These are phyloP conservation scores for Eunapius fragilis DNA, from an alignment of 37 sponge, comb jelly and placozoan genomes.

Conservation along the genomic window DNA sequence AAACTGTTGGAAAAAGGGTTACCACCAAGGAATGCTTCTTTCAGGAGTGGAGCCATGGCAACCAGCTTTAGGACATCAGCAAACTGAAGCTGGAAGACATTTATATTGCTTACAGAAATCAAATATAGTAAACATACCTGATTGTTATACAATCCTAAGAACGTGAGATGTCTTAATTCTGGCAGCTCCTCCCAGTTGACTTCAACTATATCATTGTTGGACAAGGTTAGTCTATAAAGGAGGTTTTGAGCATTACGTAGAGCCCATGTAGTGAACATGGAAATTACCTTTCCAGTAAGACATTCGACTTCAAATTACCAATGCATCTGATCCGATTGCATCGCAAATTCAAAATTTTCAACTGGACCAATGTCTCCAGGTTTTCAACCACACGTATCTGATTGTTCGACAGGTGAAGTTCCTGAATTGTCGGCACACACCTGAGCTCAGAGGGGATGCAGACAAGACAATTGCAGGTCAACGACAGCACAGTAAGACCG, in stretches of 20 bases:
- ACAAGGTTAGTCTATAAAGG: slow-evolving; percentile 11
- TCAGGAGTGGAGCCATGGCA: background rate
- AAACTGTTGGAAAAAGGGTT: slow-evolving; percentile 24
- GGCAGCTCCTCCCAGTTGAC: slow-evolving; percentile 18
- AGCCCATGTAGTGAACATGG: too few species aligned
- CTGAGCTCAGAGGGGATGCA: background rate
- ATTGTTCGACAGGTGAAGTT: slow-evolving; percentile 34
- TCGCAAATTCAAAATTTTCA: slow-evolving; percentile 31
- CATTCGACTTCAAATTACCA: background rate
- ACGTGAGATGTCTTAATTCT: background rate
- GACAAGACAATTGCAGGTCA: slow-evolving; percentile 43
- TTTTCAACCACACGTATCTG: slow-evolving; percentile 25
- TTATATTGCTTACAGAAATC: background rate
- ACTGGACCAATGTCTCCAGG: slow-evolving; percentile 14
- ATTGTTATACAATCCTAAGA: slow-evolving; percentile 33
- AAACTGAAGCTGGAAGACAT: background rate
- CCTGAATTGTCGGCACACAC: background rate
- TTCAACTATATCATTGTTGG: slow-evolving; percentile 5
- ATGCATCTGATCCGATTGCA: slow-evolving; percentile 28
- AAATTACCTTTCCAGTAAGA: background rate
- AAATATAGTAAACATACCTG: slow-evolving; percentile 11
- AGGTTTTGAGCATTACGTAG: too few species aligned
- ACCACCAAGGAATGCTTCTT: slow-evolving; percentile 10
- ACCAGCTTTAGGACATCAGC: slow-evolving; percentile 13
- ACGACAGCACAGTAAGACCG: slow-evolving; percentile 12